phyloP scores from a whole-genome alignment of 2,797 vertebrate species.

The Sphenopsis melanotis region DNA sequence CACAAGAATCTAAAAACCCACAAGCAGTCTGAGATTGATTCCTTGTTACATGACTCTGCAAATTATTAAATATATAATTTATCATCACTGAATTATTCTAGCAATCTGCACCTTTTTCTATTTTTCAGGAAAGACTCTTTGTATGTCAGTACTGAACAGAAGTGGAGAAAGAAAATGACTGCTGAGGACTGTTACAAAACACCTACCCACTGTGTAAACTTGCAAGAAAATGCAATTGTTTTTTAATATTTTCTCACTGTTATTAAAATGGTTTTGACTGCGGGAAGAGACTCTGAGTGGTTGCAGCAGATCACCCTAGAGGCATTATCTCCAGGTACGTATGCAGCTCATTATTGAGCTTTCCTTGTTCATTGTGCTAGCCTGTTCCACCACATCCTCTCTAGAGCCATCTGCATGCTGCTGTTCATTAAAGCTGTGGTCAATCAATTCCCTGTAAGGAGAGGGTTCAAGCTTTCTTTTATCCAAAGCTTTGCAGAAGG shows the following conservation, averaged over 20 bases:
- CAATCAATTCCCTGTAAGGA: background rate
- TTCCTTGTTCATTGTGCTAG: background rate
- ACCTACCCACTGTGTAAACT: background rate
- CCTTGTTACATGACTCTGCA: background rate
- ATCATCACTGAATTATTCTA: background rate
- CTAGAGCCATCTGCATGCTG: background rate
- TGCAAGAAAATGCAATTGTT: accelerated
- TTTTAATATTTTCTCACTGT: background rate
- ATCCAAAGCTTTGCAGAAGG: background rate
- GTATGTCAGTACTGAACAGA: background rate
- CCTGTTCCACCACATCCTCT: background rate
- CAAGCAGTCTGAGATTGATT: background rate
- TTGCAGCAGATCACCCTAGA: background rate
- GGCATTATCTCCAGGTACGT: background rate
- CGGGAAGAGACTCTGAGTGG: background rate
- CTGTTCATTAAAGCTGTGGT: background rate
- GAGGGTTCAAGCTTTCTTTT: background rate
- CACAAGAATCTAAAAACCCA: background rate
- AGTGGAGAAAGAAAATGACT: background rate
- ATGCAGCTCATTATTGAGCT: background rate
- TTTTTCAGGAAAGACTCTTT: background rate
- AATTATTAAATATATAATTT: background rate
- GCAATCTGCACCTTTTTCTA: background rate
- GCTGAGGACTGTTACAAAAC: background rate
- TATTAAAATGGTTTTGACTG: background rate